Evolutionary conservation across 1,140 invertebrate genomes (phyloP).

Genomic region (Calephelis nemesis): DNA sequence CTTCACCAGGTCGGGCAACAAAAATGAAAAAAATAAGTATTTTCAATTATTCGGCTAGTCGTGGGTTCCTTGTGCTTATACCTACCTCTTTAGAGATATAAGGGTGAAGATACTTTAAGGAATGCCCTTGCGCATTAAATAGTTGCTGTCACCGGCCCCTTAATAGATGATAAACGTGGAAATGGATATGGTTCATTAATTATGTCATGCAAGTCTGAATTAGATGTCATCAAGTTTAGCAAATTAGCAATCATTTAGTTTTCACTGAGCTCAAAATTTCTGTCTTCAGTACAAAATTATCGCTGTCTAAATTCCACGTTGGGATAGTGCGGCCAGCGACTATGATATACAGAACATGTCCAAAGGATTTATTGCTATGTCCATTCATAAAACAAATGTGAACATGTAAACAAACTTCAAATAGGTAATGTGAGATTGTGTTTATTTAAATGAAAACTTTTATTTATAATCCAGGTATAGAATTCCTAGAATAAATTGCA

Average conservation of each 20-base stretch:
- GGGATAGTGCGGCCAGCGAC: slow-evolving; percentile 8
- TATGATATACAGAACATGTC: slow-evolving; percentile 12
- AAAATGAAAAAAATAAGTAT: no score
- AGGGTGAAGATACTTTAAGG: no score
- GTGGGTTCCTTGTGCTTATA: no score
- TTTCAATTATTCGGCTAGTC: no score
- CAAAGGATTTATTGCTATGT: slow-evolving; percentile 14
- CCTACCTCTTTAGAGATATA: no score
- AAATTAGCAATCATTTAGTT: slow-evolving; percentile 6
- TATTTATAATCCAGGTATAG: neutral
- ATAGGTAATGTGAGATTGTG: slow-evolving; percentile 4
- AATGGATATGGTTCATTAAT: neutral
- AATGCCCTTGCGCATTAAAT: no score
- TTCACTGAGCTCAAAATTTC: slow-evolving; percentile 7
- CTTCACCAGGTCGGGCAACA: no score
- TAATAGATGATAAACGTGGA: neutral
- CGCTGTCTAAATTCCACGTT: slow-evolving; percentile 9
- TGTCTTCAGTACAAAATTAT: slow-evolving; percentile 3
- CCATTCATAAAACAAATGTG: slow-evolving; percentile 11
- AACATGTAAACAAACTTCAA: slow-evolving; percentile 14
- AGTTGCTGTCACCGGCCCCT: no score
- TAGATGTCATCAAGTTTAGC: neutral
- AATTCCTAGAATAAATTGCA: no score
- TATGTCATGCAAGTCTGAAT: neutral
- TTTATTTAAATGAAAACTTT: slow-evolving; percentile 1